phyloP scores from a whole-genome alignment of 2,888 invertebrate species.

The Limnephilus auricula region DNA sequence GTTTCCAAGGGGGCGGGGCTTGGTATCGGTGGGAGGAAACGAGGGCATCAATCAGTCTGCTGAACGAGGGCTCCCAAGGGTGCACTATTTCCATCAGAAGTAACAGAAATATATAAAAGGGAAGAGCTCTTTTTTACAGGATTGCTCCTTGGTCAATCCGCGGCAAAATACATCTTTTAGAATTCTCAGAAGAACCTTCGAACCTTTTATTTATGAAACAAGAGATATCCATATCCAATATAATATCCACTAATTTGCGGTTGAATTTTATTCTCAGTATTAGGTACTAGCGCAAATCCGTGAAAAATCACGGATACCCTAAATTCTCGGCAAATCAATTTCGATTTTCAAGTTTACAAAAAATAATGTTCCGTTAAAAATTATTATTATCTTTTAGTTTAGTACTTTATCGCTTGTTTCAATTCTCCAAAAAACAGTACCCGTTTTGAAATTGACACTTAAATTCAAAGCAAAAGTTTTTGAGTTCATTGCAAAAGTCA shows the following conservation, averaged over 20 bases:
- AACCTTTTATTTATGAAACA: background rate
- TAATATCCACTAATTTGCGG: background rate
- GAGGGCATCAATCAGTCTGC: constrained; percentile 52
- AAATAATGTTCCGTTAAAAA: no score
- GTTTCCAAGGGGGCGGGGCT: constrained; percentile 54
- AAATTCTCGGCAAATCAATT: no score
- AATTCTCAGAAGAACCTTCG: background rate
- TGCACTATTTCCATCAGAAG: constrained; percentile 65
- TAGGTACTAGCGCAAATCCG: no score
- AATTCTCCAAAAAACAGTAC: no score
- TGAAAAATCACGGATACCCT: no score
- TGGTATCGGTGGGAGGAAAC: constrained; percentile 46
- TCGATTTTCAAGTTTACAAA: no score
- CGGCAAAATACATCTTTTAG: background rate
- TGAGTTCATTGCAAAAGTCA: no score
- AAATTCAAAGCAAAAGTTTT: no score
- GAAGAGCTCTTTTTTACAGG: constrained; percentile 57
- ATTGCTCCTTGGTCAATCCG: background rate
- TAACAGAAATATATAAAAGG: constrained; percentile 65
- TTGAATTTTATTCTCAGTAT: no score
- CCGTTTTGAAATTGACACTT: no score
- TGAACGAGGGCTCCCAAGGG: constrained; percentile 65
- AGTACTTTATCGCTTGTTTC: no score
- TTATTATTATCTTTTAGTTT: no score
- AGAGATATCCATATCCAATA: background rate